phyloP scores from a whole-genome alignment of 1,140 invertebrate species.

The Neodiprion lecontei region DNA sequence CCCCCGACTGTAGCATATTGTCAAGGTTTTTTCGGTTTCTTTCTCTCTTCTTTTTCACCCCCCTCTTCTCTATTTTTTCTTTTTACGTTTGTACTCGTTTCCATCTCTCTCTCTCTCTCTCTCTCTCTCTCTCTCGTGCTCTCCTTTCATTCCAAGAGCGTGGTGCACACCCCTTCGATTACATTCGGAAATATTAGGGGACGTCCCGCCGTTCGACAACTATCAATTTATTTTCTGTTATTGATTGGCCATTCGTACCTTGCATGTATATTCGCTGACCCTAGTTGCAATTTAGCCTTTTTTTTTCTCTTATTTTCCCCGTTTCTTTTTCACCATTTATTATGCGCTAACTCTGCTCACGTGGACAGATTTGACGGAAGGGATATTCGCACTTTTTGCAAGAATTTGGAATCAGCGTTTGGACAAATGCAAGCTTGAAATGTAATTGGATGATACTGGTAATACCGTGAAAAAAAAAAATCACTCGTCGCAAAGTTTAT shows the following conservation, averaged over 20 bases:
- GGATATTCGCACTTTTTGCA: too few relatives aligned
- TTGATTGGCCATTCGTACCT: slow-evolving; percentile 41
- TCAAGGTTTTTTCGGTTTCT: neutral
- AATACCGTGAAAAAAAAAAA: too few relatives aligned
- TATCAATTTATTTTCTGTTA: slow-evolving; percentile 61
- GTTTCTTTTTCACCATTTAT: too few relatives aligned
- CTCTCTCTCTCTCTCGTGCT: slow-evolving; percentile 13
- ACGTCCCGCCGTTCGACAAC: slow-evolving; percentile 60
- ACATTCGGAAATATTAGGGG: slow-evolving; percentile 65
- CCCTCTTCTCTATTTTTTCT: slow-evolving; percentile 22
- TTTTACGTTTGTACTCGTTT: neutral
- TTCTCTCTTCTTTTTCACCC: neutral
- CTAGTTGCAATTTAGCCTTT: slow-evolving; percentile 14
- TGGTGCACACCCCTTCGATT: slow-evolving; percentile 60
- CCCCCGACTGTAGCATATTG: neutral
- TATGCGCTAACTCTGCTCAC: too few relatives aligned
- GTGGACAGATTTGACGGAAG: too few relatives aligned
- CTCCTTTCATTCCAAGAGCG: slow-evolving; percentile 36
- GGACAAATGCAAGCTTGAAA: too few relatives aligned
- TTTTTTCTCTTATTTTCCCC: neutral
- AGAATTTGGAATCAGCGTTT: too few relatives aligned
- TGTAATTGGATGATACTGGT: too few relatives aligned
- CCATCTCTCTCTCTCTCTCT: neutral
- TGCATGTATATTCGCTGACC: slow-evolving; percentile 38
- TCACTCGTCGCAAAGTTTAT: too few relatives aligned